These are phyloP conservation scores for Semnornis frantzii DNA, from an alignment of 2,113 vertebrate genomes.

Conservation along the genomic window DNA sequence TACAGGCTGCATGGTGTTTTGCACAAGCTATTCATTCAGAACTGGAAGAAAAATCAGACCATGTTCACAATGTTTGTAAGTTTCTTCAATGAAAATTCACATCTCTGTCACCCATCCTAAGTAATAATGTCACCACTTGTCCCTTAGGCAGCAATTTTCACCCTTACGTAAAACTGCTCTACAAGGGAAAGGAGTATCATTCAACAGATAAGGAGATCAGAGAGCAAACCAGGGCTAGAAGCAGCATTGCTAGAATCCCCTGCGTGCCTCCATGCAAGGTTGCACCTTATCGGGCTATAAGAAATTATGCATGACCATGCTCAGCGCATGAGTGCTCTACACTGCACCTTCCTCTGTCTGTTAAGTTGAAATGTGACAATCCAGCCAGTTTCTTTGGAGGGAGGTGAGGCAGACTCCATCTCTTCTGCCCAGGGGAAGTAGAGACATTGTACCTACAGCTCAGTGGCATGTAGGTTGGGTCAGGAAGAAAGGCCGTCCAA, in stretches of 20 bases:
- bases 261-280: not conserved
- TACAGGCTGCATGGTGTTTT: not conserved
- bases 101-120: not conserved
- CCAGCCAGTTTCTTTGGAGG: not conserved
- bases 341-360: not conserved
- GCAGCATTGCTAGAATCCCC: not conserved
- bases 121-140: not conserved
- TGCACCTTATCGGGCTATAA: not conserved
- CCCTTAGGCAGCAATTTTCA: not conserved
- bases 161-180: not conserved
- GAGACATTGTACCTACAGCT: not conserved
- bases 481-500: not conserved
- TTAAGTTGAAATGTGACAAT: too few species aligned
- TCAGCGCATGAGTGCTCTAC: not conserved
- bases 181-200: rapidly evolving
- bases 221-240: not conserved
- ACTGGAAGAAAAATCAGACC: not conserved
- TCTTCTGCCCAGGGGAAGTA: not conserved
- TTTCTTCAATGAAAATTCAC: not conserved
- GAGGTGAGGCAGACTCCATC: rapidly evolving
- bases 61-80: not conserved
- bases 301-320: not conserved
- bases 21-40: not conserved
- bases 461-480: not conserved
- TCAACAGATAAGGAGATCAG: not conserved